phyloP scores from a whole-genome alignment of 2,797 vertebrate species.

The Uromys caudimaculatus region DNA sequence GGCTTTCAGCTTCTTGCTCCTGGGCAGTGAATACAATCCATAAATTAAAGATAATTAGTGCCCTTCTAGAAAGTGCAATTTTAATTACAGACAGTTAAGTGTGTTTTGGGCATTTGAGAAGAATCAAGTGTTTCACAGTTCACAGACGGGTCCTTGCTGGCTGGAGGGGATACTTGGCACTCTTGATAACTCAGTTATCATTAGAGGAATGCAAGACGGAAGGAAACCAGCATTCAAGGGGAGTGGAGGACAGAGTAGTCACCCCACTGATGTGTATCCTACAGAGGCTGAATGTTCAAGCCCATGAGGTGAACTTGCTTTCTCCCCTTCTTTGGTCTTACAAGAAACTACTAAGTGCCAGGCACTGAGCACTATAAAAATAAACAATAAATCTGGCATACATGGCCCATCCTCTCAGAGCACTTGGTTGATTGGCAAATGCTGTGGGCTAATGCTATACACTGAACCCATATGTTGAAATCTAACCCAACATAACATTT shows the following conservation, averaged over 20 bases:
- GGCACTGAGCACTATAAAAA: not conserved
- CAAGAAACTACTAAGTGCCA: not conserved
- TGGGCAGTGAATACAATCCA: constrained; percentile 58
- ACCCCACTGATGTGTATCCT: not conserved
- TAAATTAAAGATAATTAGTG: constrained; percentile 76
- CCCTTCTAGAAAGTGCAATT: constrained; percentile 66
- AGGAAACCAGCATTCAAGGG: not conserved
- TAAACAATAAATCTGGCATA: not conserved
- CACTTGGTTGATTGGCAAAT: not conserved
- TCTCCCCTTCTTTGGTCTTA: not conserved
- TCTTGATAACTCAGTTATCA: not conserved
- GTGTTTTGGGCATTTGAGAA: constrained; percentile 53
- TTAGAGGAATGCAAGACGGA: not conserved
- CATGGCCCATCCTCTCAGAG: not conserved
- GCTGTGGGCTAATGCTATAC: not conserved
- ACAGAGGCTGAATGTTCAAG: not conserved
- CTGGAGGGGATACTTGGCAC: not conserved
- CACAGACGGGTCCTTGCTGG: constrained; percentile 43
- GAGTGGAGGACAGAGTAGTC: not conserved
- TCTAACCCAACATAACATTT: not conserved
- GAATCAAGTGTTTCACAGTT: constrained; percentile 72
- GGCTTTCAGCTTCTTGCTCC: constrained; percentile 61
- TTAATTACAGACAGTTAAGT: constrained; percentile 70
- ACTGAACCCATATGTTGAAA: not conserved
- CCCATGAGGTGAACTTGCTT: not conserved